Percentiles rank a stretch among this genome's conserved stretches.
Evolutionary conservation across 2,888 invertebrate species (phyloP).

Genomic region (Fragum sueziense): DNA sequence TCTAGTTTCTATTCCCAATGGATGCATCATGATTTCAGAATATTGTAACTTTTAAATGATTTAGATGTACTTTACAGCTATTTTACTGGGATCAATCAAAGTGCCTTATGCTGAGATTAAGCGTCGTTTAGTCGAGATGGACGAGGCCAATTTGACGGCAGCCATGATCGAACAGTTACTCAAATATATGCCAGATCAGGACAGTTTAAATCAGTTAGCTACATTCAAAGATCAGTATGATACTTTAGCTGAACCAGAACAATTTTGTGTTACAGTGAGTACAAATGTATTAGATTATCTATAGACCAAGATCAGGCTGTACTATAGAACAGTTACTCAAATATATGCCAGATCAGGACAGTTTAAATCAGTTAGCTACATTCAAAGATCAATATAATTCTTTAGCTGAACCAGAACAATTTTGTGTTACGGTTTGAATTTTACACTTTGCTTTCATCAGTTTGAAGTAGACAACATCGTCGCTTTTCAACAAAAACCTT

Average conservation of each 20-base stretch:
- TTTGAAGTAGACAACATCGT: too few species aligned
- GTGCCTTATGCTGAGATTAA: slow-evolving; percentile 84
- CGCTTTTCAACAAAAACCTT: too few species aligned
- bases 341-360: slow-evolving; percentile 94
- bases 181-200: slow-evolving; percentile 93
- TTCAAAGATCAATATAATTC: slow-evolving; percentile 90
- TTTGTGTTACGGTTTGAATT: slow-evolving; percentile 94
- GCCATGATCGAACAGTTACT: slow-evolving; percentile 94
- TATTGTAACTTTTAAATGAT: too few species aligned
- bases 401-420: slow-evolving; percentile 93
- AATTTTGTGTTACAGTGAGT: slow-evolving; percentile 92
- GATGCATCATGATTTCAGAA: too few species aligned
- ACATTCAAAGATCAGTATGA: slow-evolving; percentile 90
- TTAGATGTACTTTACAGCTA: slow-evolving; percentile 81
- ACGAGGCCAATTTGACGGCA: slow-evolving; percentile 92
- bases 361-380: slow-evolving; percentile 91
- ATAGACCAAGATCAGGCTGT: too few species aligned
- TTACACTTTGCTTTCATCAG: too few species aligned
- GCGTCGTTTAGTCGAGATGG: slow-evolving; percentile 91
- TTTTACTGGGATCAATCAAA: slow-evolving; percentile 84
- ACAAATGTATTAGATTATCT: not conserved
- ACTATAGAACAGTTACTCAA: slow-evolving; percentile 94
- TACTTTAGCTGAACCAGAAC: slow-evolving; percentile 92
- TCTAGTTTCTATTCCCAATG: too few species aligned
- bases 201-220: slow-evolving; percentile 92